A percentile compares a stretch with the other conserved stretches of the same genome.
phyloP scores from a whole-genome alignment of 2,888 invertebrate genomes.

The Stomorhina lunata region DNA sequence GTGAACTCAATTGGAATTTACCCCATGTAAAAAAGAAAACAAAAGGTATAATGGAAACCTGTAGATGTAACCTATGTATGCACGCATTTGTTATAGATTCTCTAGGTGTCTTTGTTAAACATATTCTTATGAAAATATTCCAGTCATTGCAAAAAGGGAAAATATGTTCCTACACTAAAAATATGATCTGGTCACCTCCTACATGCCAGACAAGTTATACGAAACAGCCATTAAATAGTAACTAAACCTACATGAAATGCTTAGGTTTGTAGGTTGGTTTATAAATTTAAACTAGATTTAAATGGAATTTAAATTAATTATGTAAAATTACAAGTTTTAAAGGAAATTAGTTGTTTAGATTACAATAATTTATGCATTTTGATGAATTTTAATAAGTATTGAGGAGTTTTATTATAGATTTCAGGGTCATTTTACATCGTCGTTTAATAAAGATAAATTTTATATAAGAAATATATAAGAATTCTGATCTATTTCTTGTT shows the following conservation, averaged over 20 bases:
- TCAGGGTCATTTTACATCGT: no score
- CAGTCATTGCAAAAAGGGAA: neutral
- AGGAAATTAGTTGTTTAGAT: no score
- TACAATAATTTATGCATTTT: no score
- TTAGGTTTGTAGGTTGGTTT: neutral
- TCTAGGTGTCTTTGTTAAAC: neutral
- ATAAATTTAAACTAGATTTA: no score
- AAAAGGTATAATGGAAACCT: constrained; percentile 3
- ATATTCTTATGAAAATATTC: neutral
- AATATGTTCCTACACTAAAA: neutral
- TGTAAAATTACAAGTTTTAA: no score
- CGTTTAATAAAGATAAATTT: no score
- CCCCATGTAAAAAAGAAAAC: neutral
- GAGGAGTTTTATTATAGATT: no score
- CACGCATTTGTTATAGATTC: constrained; percentile 6
- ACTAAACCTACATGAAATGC: neutral
- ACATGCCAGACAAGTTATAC: neutral
- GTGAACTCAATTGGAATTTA: constrained; percentile 60
- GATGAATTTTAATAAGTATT: no score
- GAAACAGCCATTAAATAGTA: no score
- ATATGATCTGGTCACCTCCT: neutral
- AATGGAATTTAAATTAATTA: no score
- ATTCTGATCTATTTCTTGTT: no score
- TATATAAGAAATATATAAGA: no score
- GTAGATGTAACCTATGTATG: constrained; percentile 25